Percentiles rank a stretch among this genome's conserved stretches.
Conservation (phyloP, 2,797 vertebrate species). For the Linurgus olivaceus region DNA sequence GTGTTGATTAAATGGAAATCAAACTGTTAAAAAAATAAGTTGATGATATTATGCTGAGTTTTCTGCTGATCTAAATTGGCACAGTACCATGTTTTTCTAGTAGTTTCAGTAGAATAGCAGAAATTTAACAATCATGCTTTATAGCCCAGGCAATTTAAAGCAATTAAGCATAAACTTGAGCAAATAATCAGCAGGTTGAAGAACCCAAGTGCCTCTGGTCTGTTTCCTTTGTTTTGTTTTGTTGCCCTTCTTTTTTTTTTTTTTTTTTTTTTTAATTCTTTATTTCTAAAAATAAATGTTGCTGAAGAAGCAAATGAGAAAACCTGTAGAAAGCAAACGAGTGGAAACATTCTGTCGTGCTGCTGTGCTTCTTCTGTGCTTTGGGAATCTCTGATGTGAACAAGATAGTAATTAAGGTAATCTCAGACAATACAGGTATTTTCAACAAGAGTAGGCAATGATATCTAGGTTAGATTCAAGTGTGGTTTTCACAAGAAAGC, state of each 20-base stretch:
- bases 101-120: not conserved
- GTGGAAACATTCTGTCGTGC: not conserved
- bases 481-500: not conserved
- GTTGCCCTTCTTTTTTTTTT: not conserved
- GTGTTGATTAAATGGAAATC: slow-evolving; percentile 10
- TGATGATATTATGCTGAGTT: not conserved
- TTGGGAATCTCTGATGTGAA: not conserved
- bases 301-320: not conserved
- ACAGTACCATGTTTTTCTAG: not conserved
- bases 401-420: not conserved
- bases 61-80: not conserved
- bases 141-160: not conserved
- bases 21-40: not conserved
- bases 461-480: not conserved
- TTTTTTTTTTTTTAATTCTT: not conserved
- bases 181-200: not conserved
- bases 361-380: not conserved
- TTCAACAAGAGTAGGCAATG: not conserved
- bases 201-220: not conserved
- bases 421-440: not conserved
- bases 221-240: not conserved
- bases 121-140: not conserved
- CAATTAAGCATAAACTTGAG: not conserved
- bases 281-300: not conserved
- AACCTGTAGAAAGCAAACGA: not conserved